Percentiles rank a stretch among this genome's conserved stretches.
phyloP scores from a whole-genome alignment of 2,113 vertebrate genomes.

The Indicator maculatus region DNA sequence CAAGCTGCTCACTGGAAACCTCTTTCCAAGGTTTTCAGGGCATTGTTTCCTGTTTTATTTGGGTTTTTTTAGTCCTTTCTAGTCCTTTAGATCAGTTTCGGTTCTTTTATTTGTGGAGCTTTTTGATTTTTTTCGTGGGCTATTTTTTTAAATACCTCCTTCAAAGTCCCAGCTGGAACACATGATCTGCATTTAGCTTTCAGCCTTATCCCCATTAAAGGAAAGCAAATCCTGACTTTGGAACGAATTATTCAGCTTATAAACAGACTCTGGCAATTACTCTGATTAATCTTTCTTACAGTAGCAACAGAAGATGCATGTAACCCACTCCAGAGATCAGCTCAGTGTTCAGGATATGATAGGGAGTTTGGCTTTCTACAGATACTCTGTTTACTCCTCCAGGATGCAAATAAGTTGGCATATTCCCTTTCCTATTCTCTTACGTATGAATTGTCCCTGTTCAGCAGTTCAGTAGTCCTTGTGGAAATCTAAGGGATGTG shows the following conservation, averaged over 20 bases:
- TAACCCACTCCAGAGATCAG: neutral
- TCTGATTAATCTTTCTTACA: slow-evolving; percentile 22
- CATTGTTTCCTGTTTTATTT: neutral
- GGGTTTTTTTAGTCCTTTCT: neutral
- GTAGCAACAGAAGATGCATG: neutral
- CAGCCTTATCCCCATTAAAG: neutral
- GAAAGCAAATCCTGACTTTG: slow-evolving; percentile 16
- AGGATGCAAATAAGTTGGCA: neutral
- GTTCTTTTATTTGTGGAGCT: neutral
- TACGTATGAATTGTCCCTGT: neutral
- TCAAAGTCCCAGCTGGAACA: neutral
- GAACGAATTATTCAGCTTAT: slow-evolving; percentile 37
- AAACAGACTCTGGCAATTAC: slow-evolving; percentile 25
- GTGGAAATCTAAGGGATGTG: neutral
- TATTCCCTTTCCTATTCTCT: neutral
- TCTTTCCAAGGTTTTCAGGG: neutral
- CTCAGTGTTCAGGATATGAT: neutral
- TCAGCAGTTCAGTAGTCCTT: neutral
- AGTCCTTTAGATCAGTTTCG: no score
- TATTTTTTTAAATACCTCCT: neutral
- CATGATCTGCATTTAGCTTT: neutral
- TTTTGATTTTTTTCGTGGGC: no score
- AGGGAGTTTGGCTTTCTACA: neutral
- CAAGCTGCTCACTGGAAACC: neutral
- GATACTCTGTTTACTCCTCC: neutral